Evolutionary conservation across 1,140 invertebrate species (phyloP).

Genomic region (Conus betulinus): DNA sequence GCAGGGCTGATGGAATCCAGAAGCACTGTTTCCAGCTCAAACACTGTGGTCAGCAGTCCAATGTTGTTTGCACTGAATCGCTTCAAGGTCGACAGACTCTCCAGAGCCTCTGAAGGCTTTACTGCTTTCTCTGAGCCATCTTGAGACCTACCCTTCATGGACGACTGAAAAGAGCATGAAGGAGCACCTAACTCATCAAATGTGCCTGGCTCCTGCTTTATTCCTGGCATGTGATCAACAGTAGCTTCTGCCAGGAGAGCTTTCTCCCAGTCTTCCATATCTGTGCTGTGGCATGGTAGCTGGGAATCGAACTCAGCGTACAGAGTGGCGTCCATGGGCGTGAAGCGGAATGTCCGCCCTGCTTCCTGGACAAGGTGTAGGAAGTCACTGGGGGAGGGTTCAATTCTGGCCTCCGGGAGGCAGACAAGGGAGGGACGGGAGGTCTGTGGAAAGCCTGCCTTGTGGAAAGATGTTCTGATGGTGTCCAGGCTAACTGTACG

Average conservation of each 20-base stretch:
- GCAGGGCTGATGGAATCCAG: constrained; percentile 27
- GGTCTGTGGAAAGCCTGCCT: constrained; percentile 23
- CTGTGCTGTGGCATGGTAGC: constrained; percentile 34
- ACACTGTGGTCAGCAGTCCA: constrained; percentile 28
- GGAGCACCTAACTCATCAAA: neutral
- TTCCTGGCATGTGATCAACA: neutral
- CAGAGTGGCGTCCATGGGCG: constrained; percentile 31
- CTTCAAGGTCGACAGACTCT: constrained; percentile 32
- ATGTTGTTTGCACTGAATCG: constrained; percentile 27
- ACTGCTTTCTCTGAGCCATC: neutral
- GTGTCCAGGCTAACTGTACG: constrained; percentile 25
- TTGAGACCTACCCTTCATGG: neutral
- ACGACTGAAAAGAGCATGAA: neutral
- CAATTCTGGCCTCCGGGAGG: neutral
- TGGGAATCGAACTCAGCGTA: constrained; percentile 41
- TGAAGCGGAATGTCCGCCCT: constrained; percentile 30
- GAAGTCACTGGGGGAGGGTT: constrained; percentile 12
- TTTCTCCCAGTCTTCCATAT: constrained; percentile 36
- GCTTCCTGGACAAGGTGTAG: constrained; percentile 30
- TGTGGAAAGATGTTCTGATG: constrained; percentile 33
- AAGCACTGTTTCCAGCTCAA: constrained; percentile 12
- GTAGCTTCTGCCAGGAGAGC: constrained; percentile 27
- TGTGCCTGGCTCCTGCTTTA: constrained; percentile 38
- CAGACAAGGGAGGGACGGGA: neutral
- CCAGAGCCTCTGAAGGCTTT: constrained; percentile 21